phyloP scores from a whole-genome alignment of 2,113 vertebrate species.

The Ranitomeya variabilis region DNA sequence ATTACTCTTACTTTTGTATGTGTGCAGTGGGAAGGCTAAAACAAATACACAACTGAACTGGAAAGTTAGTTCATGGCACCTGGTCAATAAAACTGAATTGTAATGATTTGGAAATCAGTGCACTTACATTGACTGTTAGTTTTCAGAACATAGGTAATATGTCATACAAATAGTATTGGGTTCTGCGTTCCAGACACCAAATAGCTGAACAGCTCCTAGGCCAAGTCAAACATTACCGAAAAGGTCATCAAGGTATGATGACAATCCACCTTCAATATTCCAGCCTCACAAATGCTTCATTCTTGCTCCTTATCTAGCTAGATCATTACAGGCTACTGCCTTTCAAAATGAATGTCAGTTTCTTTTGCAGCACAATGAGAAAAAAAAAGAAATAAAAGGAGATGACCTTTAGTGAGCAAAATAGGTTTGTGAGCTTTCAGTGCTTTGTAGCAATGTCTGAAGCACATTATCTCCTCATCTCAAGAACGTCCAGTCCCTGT shows the following conservation, averaged over 20 bases:
- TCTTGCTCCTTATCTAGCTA: constrained; percentile 8
- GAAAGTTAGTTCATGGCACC: not conserved
- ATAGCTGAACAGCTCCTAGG: not conserved
- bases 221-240: constrained; percentile 26
- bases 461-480: constrained; percentile 41
- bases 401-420: constrained; percentile 58
- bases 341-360: constrained; percentile 54
- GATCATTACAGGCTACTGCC: constrained; percentile 47
- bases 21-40: no score
- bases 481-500: constrained; percentile 54
- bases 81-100: not conserved
- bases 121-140: not conserved
- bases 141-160: not conserved
- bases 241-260: constrained; percentile 37
- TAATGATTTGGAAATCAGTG: no score
- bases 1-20: no score
- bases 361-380: constrained; percentile 15
- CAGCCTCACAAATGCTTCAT: constrained; percentile 29
- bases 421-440: not conserved
- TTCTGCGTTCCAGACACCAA: constrained; percentile 2
- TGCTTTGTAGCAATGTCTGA: not conserved
- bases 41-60: no score
- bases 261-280: constrained; percentile 48
- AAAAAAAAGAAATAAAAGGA: not conserved
- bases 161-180: not conserved